phyloP scores from a whole-genome alignment of 2,888 invertebrate genomes.

The Apodemia zela region DNA sequence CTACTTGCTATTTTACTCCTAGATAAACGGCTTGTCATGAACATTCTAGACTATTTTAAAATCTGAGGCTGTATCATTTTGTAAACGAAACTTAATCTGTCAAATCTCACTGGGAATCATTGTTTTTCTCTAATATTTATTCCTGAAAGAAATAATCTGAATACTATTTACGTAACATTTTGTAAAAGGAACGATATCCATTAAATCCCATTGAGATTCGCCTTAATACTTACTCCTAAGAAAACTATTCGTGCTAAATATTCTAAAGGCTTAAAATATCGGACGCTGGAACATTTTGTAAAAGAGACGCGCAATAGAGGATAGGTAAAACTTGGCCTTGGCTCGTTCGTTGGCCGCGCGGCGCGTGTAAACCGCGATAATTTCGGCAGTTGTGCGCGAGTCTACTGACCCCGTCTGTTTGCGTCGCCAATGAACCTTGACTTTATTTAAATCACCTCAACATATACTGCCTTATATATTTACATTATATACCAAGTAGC shows the following conservation, averaged over 20 bases:
- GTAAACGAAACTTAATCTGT: no score
- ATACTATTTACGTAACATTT: no score
- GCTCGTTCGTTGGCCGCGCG: constrained; percentile 69
- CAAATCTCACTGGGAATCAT: no score
- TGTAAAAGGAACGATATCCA: no score
- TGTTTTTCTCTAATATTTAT: no score
- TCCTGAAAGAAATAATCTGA: no score
- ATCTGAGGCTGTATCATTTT: no score
- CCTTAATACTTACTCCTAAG: background rate
- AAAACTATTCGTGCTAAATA: background rate
- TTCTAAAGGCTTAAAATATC: constrained; percentile 18
- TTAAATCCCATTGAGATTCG: no score
- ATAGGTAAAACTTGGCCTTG: constrained; percentile 61
- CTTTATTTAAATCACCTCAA: constrained; percentile 68
- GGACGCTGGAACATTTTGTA: constrained; percentile 29
- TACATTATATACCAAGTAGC: constrained; percentile 8
- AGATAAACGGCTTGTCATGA: no score
- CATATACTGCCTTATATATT: constrained; percentile 36
- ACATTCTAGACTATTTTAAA: no score
- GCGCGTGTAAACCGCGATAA: constrained; percentile 73
- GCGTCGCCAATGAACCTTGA: constrained; percentile 76
- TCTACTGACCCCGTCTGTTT: constrained; percentile 76
- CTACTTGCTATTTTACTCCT: no score
- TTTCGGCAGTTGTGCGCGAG: constrained; percentile 73
- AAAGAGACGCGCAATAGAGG: constrained; percentile 24